Evolutionary conservation across 2,797 vertebrate species (phyloP), one percentile per base, ranked within the genome.

Genomic region (Botia almorhae): DNA sequence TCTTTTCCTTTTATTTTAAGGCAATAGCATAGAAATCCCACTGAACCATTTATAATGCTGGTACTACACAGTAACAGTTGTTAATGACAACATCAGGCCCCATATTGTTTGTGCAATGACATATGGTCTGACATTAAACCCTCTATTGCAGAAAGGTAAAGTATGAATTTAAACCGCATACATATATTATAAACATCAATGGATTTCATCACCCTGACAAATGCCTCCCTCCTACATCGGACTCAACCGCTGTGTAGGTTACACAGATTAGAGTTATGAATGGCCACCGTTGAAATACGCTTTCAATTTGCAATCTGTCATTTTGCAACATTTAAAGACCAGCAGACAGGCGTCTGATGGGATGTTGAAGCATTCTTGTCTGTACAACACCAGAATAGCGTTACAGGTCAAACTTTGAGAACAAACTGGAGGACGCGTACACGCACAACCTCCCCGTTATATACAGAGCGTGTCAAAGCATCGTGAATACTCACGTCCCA

Each of bases 401-500:
- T 23, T n/a, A 43, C 69, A 39, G 48, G 58, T 78, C 56, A 78
- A 79, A 79, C 68, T 79, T 79, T 72, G 12, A 63, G 46, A 51
- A 78, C 55, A 70, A 50, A 17, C 39, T 14, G 55, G 12, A 69
- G 21, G 29, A 68, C 23, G 13, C 2, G 6, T 48, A 61, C 36
- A 26, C 61, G 5, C 19, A 16, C 48, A 19, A 23, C 0, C 19
- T 3, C 21, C 7, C 39, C 39, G 39, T 65, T 16, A 23, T 8
- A 56, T 0, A 23, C 10, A 19, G 48, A 4, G 16, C 21, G 23
- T 19, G 29, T 65, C 26, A 51, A 39, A 50, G 14, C n/a, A 67
- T 63, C 26, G 29, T 63, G 50, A 12, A 46, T 87, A 90, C 89
- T 89, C 84, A 90, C 89, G 95, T 96, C 76, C 95, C 95, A 85